Evolutionary conservation across 2,797 vertebrate species (phyloP), one percentile per base, ranked within the genome.

Genomic region (Falco columbarius): DNA sequence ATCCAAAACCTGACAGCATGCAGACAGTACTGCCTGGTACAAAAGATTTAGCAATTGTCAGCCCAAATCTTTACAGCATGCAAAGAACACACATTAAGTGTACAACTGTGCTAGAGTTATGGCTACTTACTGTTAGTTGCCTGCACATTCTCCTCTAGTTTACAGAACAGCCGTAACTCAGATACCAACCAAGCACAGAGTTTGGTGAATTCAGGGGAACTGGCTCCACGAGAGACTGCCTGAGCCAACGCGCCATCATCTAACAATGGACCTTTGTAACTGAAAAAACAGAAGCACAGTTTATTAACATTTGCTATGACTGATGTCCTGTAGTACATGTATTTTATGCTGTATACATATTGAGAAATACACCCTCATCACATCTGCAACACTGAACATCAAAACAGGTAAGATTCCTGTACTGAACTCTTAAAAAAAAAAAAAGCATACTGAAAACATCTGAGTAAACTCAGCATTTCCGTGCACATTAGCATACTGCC

Each of bases 161-260:
- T 98, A 97, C 99, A 99, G 97, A 99, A 99, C 1, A 99, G 98
- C 85, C 98, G 98, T 70, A 99, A 98, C 97, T 99, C 99, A 4
- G 99, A 98, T 8, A 99, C 98, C 56, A 99, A 96, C 99, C 99
- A 99, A 89, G 99, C 98, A 90, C 99, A 99, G 86, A 99, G 98
- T 97, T 99, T 99, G n/a, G 99, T 99, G 91, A 98, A 99, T 96
- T 99, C 99, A 0, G 99, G 99, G 59, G 99, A 99, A 72, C 98
- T 98, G 77, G 99, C 99, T 97, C 99, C 99, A 82, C 92, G 97
- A 44, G 90, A 97, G 54, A 98, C 98, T 17, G 99, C 99, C 90
- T 97, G 97, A 58, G 99, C 98, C 81, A 99, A 97, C 3, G 99
- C 98, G n/a, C 98, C 99, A 1, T 99, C 99, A 32, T 99, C 99